Conservation (phyloP, 2,113 vertebrate species). For the Struthio camelus region DNA sequence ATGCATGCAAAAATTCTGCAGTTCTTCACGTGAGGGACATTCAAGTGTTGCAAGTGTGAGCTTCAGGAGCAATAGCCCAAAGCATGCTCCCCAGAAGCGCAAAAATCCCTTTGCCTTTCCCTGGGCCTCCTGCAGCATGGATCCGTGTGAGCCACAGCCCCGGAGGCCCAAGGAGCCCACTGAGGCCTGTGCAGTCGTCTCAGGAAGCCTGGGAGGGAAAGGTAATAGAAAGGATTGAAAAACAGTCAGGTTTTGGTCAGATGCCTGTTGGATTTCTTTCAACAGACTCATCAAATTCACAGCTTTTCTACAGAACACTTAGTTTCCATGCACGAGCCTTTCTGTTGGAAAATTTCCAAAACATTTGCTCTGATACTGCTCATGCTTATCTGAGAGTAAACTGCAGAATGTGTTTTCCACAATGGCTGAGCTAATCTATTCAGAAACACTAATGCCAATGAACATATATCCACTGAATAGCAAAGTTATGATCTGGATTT, state of each 20-base stretch:
- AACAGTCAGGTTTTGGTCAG: background rate
- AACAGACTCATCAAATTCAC: slow-evolving; percentile 31
- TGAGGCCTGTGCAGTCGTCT: background rate
- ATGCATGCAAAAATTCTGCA: background rate
- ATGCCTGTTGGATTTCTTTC: background rate
- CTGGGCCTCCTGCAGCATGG: background rate
- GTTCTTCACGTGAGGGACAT: background rate
- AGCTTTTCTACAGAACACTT: background rate
- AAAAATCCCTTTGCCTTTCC: background rate
- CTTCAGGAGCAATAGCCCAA: background rate
- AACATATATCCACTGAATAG: slow-evolving; percentile 13
- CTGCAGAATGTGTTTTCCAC: background rate
- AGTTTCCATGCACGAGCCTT: background rate
- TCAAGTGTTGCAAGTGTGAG: background rate
- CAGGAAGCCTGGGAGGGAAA: background rate
- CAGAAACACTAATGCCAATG: slow-evolving; percentile 14
- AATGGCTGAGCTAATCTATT: slow-evolving; percentile 3
- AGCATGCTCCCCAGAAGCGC: background rate
- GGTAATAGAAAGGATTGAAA: background rate
- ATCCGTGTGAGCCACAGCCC: background rate
- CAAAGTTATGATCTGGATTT: slow-evolving; percentile 23
- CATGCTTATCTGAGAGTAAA: slow-evolving; percentile 22
- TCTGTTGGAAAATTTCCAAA: slow-evolving; percentile 15
- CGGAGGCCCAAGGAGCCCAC: background rate
- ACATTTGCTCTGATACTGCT: background rate